Evolutionary conservation across 2,113 vertebrate genomes (phyloP), one percentile per base, ranked within the genome.

Genomic region (Brachyistius frenatus): DNA sequence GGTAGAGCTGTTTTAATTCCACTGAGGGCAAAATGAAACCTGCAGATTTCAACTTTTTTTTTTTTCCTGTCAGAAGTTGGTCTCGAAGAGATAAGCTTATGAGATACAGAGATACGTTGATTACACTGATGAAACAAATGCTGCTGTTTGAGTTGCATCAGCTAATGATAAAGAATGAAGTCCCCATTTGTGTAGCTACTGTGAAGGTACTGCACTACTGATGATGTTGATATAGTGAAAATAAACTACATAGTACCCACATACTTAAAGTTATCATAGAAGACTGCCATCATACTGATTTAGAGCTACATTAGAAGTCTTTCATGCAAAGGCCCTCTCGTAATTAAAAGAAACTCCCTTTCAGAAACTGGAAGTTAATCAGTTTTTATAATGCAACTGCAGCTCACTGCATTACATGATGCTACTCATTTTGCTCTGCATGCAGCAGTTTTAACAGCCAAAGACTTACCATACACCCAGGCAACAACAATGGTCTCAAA

Each of bases 401-500:
- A 23, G 23, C 23, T 23, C 23, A 23, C 23, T 23, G 23, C 23
- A 23, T 23, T 23, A 23, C 23, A 23, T 23, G 23, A 23, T 23
- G 23, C 23, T 23, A 23, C 23, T 23, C 23, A 23, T 23, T 23
- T 23, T 23, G 23, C 23, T 23, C 23, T 23, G 23, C 23, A 23
- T 23, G 23, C 23, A 23, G 23, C 23, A 23, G 23, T 23, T 23
- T 23, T 23, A 23, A 23, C 23, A 23, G 23, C 23, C 23, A 65
- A 11, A 6, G 15, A 75, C 89, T 87, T 54, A 95, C 95, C 95
- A 6, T 95, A 95, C 11, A 94, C 63, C 95, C 95, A 95, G 50
- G 36, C 88, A 2, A 95, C 79, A 16, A 85, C 74, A 6, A 91
- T 0, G 1, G 67, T 77, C 88, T 95, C 93, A 16, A 79, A 77